These are phyloP conservation scores for Leptura quadrifasciata DNA, from an alignment of 2,888 invertebrate genomes.

Conservation along the genomic window DNA sequence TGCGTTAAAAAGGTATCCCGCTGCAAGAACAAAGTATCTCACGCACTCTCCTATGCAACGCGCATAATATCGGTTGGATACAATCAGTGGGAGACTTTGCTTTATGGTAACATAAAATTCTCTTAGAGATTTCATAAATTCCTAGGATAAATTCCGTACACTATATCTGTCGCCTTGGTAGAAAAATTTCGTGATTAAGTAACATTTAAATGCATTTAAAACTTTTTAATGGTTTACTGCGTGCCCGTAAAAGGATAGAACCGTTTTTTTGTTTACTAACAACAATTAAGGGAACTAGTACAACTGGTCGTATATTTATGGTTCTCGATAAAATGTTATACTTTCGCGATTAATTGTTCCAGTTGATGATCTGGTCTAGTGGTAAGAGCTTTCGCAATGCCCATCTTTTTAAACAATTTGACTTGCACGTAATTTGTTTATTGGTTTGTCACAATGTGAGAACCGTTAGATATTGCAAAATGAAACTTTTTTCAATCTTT, in stretches of 20 bases:
- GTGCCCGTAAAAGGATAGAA: not conserved
- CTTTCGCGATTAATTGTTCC: no score
- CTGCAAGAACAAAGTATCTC: slow-evolving; percentile 12
- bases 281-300: not conserved
- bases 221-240: not conserved
- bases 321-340: not conserved
- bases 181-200: slow-evolving; percentile 8
- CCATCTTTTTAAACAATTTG: no score
- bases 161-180: not conserved
- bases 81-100: slow-evolving; percentile 22
- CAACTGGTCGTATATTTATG: not conserved
- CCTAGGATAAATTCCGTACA: slow-evolving; percentile 14
- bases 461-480: no score
- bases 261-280: not conserved
- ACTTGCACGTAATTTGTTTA: no score
- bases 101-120: slow-evolving; percentile 19
- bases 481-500: no score
- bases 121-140: slow-evolving; percentile 20
- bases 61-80: slow-evolving; percentile 15
- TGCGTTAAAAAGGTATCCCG: not conserved
- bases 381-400: no score
- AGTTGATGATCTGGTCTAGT: no score
- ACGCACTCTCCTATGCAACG: not conserved
- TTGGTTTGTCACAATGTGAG: no score
- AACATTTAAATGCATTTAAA: slow-evolving; percentile 13